phyloP scores from a whole-genome alignment of 1,140 invertebrate genomes.

The Ylistrum balloti region DNA sequence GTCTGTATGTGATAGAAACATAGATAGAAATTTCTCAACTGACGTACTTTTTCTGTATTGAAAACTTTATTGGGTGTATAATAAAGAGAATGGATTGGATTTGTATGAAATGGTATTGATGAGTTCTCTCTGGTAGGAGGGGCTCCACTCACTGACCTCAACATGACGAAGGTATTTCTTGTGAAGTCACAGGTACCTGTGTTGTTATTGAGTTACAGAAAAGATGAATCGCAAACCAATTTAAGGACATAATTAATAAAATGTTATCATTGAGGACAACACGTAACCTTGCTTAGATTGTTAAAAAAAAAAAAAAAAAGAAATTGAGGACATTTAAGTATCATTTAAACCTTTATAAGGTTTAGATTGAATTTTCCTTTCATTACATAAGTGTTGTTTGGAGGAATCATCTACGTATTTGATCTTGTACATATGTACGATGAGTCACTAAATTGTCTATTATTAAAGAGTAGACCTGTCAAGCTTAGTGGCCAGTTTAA shows the following conservation, averaged over 20 bases:
- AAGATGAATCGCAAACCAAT: slow-evolving; percentile 19
- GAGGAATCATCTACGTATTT: not conserved
- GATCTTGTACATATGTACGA: not conserved
- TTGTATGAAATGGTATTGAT: not conserved
- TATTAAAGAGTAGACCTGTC: not conserved
- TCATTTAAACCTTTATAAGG: not conserved
- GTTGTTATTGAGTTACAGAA: not conserved
- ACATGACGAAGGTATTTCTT: not conserved
- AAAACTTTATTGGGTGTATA: not conserved
- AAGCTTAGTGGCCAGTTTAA: not conserved
- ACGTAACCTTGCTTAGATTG: not conserved
- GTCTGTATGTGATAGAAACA: too few relatives aligned
- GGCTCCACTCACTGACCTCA: not conserved
- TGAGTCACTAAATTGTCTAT: slow-evolving; percentile 7
- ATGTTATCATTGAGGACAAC: not conserved
- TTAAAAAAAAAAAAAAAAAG: not conserved
- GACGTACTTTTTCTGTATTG: not conserved
- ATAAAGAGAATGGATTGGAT: not conserved
- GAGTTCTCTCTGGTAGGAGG: not conserved
- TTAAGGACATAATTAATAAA: not conserved
- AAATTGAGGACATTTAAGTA: slow-evolving; percentile 10
- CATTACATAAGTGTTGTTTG: slow-evolving; percentile 10
- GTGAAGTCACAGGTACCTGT: not conserved
- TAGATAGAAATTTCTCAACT: not conserved
- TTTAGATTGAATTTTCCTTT: not conserved